Base-by-base conservation (phyloP, 2,113 vertebrate genomes). In the Centropus bengalensis region DNA sequence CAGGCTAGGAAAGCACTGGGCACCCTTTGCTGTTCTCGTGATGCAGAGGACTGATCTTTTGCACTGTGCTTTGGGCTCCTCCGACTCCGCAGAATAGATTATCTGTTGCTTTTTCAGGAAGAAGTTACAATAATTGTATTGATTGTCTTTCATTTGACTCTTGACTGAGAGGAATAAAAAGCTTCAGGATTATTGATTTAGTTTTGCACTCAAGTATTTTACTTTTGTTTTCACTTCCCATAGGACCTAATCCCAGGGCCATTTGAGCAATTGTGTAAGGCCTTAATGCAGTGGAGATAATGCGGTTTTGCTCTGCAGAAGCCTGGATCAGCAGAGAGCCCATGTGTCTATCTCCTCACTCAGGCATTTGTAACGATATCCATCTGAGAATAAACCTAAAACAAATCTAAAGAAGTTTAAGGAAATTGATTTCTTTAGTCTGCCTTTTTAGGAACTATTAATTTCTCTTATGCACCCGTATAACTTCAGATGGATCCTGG, bases 91-190 rank as follows among this genome's bases (percentile, higher is more conserved):
- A 11, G 8, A 49, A 81, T 47, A 89, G 96, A 95, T 93, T 77
- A 82, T 93, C 59, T 88, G 62, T 91, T 92, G 77, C 86, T 93
- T 96, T 92, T 73, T 78, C 74, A 88, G 90, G 86, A 91, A 94
- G 94, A 92, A 84, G 68, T 83, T 93, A 87, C 91, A 89, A 62
- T 91, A 74, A 93, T 86, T 76, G 78, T 86, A 93, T 92, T 89
- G 96, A 96, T 92, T 86, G 87, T 59, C 85, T 97, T 96, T 96
- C 91, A 97, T 96, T 95, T 96, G 96, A 96, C 92, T 93, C 93
- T 82, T 97, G 97, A 96, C 85, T 71, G 91, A 94, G 92, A 91
- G 88, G 74, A 76, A 82, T 83, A 96, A 96, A 94, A 77, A 86
- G 64, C 94, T 94, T 96, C 95, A 67, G 70, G 40, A 66, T 74